A percentile compares a stretch with the other conserved stretches of the same genome.
Evolutionary conservation across 64 coral and sea anemone species (phyloP).

Genomic region (Actinia equina): DNA sequence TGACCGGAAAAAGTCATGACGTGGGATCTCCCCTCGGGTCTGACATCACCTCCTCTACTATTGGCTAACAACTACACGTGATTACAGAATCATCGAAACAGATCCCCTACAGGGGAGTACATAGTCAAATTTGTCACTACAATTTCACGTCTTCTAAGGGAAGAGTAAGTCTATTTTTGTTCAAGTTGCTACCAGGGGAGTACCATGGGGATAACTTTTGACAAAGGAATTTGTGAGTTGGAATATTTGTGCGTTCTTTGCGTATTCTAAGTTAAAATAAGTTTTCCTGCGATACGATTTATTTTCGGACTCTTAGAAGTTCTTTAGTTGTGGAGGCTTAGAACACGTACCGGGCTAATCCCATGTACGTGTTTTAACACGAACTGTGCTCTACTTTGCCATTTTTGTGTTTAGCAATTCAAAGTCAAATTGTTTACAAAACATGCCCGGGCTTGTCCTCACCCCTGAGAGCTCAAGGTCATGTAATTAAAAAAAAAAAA

Average conservation of each 20-base stretch:
- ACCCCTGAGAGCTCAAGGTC: neutral
- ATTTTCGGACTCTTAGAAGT: neutral
- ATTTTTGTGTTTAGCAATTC: neutral
- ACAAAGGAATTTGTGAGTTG: neutral
- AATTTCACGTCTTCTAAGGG: neutral
- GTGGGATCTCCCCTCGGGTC: constrained; percentile 71
- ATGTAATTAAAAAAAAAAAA: neutral
- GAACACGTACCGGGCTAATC: neutral
- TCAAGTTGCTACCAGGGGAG: neutral
- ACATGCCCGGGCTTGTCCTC: constrained; percentile 10
- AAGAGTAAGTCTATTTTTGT: neutral
- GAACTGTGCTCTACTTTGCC: neutral
- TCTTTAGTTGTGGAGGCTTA: neutral
- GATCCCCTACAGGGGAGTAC: neutral
- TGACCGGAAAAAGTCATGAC: constrained; percentile 74
- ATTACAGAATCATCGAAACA: neutral
- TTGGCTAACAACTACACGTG: constrained; percentile 21
- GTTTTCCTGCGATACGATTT: neutral
- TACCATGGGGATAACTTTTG: neutral
- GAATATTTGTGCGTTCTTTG: too few relatives aligned
- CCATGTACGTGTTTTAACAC: neutral
- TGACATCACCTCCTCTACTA: constrained; percentile 41
- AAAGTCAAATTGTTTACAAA: neutral
- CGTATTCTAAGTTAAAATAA: neutral
- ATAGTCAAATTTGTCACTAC: neutral